Base-by-base conservation (phyloP, 2,888 invertebrate species). In the Parelbella ahira region DNA sequence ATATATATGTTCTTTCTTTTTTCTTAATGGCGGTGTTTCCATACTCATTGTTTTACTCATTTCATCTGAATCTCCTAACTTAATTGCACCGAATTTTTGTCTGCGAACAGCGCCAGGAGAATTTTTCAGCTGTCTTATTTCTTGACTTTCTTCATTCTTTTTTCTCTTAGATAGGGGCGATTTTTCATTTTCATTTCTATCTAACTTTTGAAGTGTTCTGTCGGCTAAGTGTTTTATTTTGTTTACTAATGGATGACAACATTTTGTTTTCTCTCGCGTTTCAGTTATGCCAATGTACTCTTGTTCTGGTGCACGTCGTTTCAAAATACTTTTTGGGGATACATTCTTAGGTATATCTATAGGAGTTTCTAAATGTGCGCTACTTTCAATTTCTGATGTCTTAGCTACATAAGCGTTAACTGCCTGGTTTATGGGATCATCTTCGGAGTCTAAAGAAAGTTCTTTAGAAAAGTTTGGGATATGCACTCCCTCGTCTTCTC, bases 221-320 rank as follows among this genome's bases (percentile, higher is more conserved):
- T 91, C 91, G 8, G 91, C 91, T 73, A 91, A 83, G 51, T 89
- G 90, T 68, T 89, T 91, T 10, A 91, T 82, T 74, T 91, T 91
- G 63, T 91, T 90, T 52, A 91, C 91, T 42, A 91, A 79, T 13
- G 91, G 90, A 60, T 90, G 90, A 63, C 91, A 90, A 56, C 88
- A 88, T 65, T 88, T 88, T 12, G 84, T 83, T 68, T 88, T 88
- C 53, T 83, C 84, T 15, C 87, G 70, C 7, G 83, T 79, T 63
- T 87, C 87, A 29, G 86, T 74, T 11, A 82, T 67, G 25, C 78
- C 79, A 43, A 83, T 76, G 37, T 77, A 80, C 49, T 75, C 71
- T 53, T 70, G 74, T 53, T 82, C 83, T 27, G 86, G 82, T 43
- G 77, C 70, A 27, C 81, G 71, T 20, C 90, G 81, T 57, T 90